Evolutionary conservation across 2,113 vertebrate species (phyloP).

Genomic region (Atherinomorus stipes): DNA sequence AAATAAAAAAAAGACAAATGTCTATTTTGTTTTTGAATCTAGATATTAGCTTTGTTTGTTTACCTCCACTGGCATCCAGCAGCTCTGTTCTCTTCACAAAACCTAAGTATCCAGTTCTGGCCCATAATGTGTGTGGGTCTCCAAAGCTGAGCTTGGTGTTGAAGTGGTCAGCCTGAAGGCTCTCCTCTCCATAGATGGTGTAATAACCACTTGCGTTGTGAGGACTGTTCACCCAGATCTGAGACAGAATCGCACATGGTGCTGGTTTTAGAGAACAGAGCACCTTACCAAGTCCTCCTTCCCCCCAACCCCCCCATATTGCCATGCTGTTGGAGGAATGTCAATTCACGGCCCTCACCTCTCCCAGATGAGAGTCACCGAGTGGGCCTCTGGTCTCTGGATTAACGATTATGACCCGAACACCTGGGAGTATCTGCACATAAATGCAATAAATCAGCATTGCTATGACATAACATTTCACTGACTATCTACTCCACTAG

Average conservation of each 20-base stretch:
- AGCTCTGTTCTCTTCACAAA: slow-evolving; percentile 96
- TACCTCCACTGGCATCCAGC: slow-evolving; percentile 93
- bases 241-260: slow-evolving; percentile 5
- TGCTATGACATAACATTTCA: background rate
- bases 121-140: slow-evolving; percentile 95
- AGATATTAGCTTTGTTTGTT: background rate
- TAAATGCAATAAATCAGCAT: background rate
- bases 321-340: background rate
- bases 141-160: slow-evolving; percentile 98
- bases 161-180: slow-evolving; percentile 96
- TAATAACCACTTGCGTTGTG: slow-evolving; percentile 97
- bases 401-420: slow-evolving; percentile 97
- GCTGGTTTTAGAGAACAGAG: slow-evolving; percentile 7
- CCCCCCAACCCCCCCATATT: background rate
- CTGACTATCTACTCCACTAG: background rate
- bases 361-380: slow-evolving; percentile 96
- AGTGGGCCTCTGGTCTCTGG: slow-evolving; percentile 96
- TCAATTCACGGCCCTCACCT: slow-evolving; percentile 65
- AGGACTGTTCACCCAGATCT: slow-evolving; percentile 97
- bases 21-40: background rate
- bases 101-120: slow-evolving; percentile 93
- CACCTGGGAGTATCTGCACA: slow-evolving; percentile 93
- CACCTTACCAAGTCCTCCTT: background rate
- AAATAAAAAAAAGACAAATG: background rate
- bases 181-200: slow-evolving; percentile 96